A percentile compares a stretch with the other conserved stretches of the same genome.
phyloP scores from a whole-genome alignment of 2,888 invertebrate genomes.

The Perizoma flavofasciatum region DNA sequence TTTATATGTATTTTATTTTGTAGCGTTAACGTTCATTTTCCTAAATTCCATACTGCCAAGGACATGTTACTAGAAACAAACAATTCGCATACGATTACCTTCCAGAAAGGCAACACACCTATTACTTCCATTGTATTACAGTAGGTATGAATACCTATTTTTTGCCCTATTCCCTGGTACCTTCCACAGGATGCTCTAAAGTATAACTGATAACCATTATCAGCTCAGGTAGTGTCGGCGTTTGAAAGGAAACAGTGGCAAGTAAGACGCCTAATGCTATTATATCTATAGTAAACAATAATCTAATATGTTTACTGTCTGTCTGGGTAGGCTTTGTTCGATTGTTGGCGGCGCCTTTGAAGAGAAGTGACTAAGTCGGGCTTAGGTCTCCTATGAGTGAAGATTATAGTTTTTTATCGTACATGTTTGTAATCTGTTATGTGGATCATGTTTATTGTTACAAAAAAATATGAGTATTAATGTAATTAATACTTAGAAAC shows the following conservation, averaged over 20 bases:
- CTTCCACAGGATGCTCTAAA: constrained; percentile 31
- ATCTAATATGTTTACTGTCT: constrained; percentile 57
- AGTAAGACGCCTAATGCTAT: constrained; percentile 63
- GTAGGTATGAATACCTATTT: constrained; percentile 12
- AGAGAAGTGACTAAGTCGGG: constrained; percentile 33
- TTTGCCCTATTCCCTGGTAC: constrained; percentile 1
- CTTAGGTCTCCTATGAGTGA: constrained; percentile 13
- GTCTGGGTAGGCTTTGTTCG: constrained; percentile 54
- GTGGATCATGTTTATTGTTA: too few relatives aligned
- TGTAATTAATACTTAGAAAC: too few relatives aligned
- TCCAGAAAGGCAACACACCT: constrained; percentile 15
- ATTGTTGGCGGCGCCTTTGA: constrained; percentile 51
- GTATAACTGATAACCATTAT: constrained; percentile 33
- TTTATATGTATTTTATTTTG: too few relatives aligned
- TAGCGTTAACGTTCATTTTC: too few relatives aligned
- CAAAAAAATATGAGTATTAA: too few relatives aligned
- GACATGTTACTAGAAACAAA: constrained; percentile 18
- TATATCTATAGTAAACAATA: constrained; percentile 63
- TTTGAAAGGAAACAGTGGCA: constrained; percentile 70
- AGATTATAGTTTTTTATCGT: constrained; percentile 5
- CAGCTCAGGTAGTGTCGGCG: constrained; percentile 49
- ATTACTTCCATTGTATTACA: not conserved
- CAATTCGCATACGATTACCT: constrained; percentile 30
- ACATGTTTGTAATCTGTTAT: not conserved
- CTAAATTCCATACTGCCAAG: not conserved